These are phyloP conservation scores for Agonopterix heracliana DNA, from an alignment of 2,888 invertebrate genomes.

Conservation along the genomic window DNA sequence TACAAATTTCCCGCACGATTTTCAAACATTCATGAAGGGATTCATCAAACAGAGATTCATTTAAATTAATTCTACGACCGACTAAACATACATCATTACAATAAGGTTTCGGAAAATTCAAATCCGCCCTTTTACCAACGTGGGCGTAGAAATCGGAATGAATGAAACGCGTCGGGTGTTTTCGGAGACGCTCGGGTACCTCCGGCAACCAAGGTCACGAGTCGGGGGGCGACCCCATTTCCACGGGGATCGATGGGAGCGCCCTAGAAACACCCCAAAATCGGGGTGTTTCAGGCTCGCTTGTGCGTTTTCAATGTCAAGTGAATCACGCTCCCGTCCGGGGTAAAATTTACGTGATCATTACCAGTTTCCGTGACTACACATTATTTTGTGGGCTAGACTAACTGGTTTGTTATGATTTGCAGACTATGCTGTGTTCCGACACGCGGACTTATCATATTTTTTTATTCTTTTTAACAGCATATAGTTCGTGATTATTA, in stretches of 20 bases:
- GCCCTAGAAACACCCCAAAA: slow-evolving; percentile 47
- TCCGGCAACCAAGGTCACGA: slow-evolving; percentile 55
- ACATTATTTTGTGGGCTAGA: slow-evolving; percentile 8
- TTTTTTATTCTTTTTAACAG: too few species aligned
- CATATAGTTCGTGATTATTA: too few species aligned
- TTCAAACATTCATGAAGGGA: too few species aligned
- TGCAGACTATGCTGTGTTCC: slow-evolving; percentile 9
- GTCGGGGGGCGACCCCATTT: slow-evolving; percentile 57
- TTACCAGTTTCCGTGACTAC: slow-evolving; percentile 53
- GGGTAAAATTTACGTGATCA: slow-evolving; percentile 45
- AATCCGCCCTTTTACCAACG: slow-evolving; percentile 21
- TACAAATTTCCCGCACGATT: too few species aligned
- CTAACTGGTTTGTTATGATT: slow-evolving; percentile 8
- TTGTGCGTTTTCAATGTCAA: slow-evolving; percentile 69
- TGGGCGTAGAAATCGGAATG: slow-evolving; percentile 43
- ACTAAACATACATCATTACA: neutral
- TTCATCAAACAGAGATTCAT: too few species aligned
- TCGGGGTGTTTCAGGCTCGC: slow-evolving; percentile 45
- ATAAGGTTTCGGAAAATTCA: slow-evolving; percentile 8
- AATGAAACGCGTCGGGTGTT: slow-evolving; percentile 56
- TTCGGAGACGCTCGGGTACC: slow-evolving; percentile 51
- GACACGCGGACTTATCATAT: too few species aligned
- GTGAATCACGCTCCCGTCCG: slow-evolving; percentile 42
- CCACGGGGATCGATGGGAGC: slow-evolving; percentile 70
- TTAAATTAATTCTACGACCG: too few species aligned